Base-by-base conservation (phyloP, 2,113 vertebrate genomes). In the Chlorodrepanis virens region DNA sequence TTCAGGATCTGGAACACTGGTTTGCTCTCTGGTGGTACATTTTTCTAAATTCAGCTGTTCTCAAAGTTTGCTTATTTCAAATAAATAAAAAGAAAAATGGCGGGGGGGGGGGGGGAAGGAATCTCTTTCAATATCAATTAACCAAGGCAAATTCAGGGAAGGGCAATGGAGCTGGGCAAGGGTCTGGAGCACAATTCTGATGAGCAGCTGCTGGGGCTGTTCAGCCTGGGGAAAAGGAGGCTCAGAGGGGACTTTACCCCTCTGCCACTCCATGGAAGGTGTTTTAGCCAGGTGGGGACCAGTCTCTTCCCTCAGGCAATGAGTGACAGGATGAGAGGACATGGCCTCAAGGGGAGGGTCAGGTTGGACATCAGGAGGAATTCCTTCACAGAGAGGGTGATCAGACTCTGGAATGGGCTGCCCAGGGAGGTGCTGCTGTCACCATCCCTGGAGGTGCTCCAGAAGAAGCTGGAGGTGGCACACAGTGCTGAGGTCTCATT, bases 191-290 rank as follows among this genome's bases (percentile, higher is more conserved):
- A 15, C 33, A 72, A 7, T 5, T 57, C 18, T 35, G 33, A 2
- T 19, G 57, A 49, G 42, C 35, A 64, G 57, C 4, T 9, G n/a
- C n/a, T 45, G 54, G 6, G 8, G 57, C 1, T 35, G 40, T 35
- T 54, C 2, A 49, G 3, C 13, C 22, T 40, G 56, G 24, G 54
- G 49, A 29, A 25, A 17, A 70, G 49, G 16, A 54, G 19, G 16
- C 29, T 54, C 24, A 21, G 49, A 3, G 18, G 18, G 3, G 29
- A 63, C 6, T 12, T 49, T 0, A 14, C 6, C 12, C 1, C 19
- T 24, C 17, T 6, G 11, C 20, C 25, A 2, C 9, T 40, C 4
- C 42, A 6, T 56, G 56, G 20, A 17, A n/a, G 40, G 24, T 29
- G 5, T 2, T 47, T 20, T 6, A 35, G 20, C 31, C 47, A 42